Conservation (phyloP, 2,888 invertebrate genomes). For the Eilema sororculum region DNA sequence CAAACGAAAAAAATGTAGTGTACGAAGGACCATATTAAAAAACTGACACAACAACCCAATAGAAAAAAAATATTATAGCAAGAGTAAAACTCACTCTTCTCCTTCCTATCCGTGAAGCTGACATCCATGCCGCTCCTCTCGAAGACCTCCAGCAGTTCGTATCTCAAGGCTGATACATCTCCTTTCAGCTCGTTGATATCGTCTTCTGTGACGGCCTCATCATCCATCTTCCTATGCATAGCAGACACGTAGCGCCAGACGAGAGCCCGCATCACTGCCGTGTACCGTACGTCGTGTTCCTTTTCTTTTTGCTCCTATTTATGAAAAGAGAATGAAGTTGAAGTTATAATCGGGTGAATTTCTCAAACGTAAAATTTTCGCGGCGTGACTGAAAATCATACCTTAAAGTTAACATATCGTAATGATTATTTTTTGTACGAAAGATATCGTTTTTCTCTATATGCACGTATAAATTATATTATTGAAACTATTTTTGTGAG, state of each 20-base stretch:
- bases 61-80: no score
- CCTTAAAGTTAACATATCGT: no score
- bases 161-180: slow-evolving; percentile 96
- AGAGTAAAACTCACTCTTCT: slow-evolving; percentile 87
- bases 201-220: slow-evolving; percentile 96
- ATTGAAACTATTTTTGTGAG: no score
- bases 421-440: no score
- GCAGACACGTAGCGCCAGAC: slow-evolving; percentile 97
- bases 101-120: slow-evolving; percentile 90
- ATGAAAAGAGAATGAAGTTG: neutral
- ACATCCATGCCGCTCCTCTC: slow-evolving; percentile 95
- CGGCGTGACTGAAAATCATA: no score
- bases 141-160: slow-evolving; percentile 96
- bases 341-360: no score
- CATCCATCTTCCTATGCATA: slow-evolving; percentile 94
- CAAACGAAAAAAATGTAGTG: no score
- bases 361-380: no score
- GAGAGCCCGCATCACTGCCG: slow-evolving; percentile 94
- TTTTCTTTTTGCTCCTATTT: slow-evolving; percentile 87
- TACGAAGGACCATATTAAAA: no score
- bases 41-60: no score
- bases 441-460: no score
- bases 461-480: no score
- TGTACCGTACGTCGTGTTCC: slow-evolving; percentile 90
- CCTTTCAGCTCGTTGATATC: slow-evolving; percentile 97